Evolutionary conservation across 1,140 invertebrate species (phyloP), one percentile per base, ranked within the genome.

Genomic region (Apis dorsata): DNA sequence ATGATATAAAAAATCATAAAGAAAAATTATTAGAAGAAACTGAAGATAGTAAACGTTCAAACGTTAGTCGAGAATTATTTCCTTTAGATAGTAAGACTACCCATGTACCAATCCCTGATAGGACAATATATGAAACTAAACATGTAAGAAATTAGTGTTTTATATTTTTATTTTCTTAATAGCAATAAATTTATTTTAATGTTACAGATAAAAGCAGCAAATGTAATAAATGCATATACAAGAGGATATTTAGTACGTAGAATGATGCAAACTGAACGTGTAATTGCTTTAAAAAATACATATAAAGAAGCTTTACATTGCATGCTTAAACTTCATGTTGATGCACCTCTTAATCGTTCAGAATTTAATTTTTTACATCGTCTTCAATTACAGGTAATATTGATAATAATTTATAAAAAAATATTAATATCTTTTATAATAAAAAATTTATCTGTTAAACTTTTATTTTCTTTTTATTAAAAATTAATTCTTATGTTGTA

Each of bases 201-300:
- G 51, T 89, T 92, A 49, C 81, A 96, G 95, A 92, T 94, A 24
- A 91, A 91, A 68, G 96, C 96, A n/a, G 96, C 95, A 57, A 95
- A 94, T 59, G 93, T 94, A 71, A 96, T 98, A 78, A 96, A 96
- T 84, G 97, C 97, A 44, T 95, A 95, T 89, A 96, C 95, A n/a
- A 96, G 95, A 90, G 98, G 98, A 5, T 98, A 96, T 92, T 93
- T 98, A 76, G 96, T 96, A 55, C 95, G 98, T 65, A 95, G 97
- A 83, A 93, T 98, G 62, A 95, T 98, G 92, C 94, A 94, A 75
- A 98, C 97, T 2, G 97, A 97, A 90, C 96, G 96, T 88, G 96
- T 98, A 7, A 96, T 97, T 91, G 94, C 94, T 60, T 95, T 98
- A 21, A 97, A 98, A 83, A 96, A 97, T 93, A 97, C 97, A 34